A percentile compares a stretch with the other conserved stretches of the same genome.
These are phyloP conservation scores for Alectura lathami DNA, from an alignment of 2,113 vertebrate genomes.

Conservation along the genomic window DNA sequence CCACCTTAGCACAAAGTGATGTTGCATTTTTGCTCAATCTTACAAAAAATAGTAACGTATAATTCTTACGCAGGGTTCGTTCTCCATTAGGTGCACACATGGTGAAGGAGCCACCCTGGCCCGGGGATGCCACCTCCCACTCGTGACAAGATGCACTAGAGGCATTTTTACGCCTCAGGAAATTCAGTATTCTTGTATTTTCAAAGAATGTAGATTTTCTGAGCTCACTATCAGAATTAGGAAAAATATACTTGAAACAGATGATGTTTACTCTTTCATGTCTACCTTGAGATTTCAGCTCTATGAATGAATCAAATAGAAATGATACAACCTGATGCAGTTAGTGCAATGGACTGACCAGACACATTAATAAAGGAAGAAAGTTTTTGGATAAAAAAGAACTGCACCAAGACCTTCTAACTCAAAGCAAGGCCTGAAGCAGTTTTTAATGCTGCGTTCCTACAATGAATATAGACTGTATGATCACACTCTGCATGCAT, in stretches of 20 bases:
- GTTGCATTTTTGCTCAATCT: slow-evolving; percentile 8
- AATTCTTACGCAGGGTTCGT: background rate
- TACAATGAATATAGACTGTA: background rate
- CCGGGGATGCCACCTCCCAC: background rate
- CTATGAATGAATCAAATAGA: background rate
- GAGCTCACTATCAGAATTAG: background rate
- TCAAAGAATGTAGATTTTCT: background rate
- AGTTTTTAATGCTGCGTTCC: background rate
- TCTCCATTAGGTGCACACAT: background rate
- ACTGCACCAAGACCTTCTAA: background rate
- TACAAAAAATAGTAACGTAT: background rate
- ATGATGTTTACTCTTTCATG: background rate
- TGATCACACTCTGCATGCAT: background rate
- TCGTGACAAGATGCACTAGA: background rate
- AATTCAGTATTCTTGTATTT: background rate
- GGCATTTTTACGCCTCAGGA: background rate
- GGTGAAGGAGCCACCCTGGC: background rate
- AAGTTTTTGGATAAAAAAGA: background rate
- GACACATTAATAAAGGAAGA: background rate
- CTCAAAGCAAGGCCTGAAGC: background rate
- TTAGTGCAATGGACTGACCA: background rate
- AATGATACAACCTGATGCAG: background rate
- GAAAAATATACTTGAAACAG: background rate
- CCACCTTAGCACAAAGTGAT: background rate
- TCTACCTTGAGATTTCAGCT: background rate